Base-by-base conservation (phyloP, 2,888 invertebrate species). In the Hyles lineata region DNA sequence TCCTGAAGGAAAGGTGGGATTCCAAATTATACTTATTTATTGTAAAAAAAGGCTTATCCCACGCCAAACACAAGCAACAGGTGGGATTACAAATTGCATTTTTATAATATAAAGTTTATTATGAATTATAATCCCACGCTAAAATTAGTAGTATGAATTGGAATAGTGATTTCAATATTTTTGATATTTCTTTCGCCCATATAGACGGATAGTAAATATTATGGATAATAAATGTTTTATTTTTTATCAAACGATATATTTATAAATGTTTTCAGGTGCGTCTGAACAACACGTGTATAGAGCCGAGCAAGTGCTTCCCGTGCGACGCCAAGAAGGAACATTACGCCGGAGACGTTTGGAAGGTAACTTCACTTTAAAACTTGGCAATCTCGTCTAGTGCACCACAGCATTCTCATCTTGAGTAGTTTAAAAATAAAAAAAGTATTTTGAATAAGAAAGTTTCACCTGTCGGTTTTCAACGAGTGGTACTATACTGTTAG, bases 281-380 rank as follows among this genome's bases (percentile, higher is more conserved):
- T 77, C 95, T 96, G 73, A 96, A 97, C 83, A 96, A 96, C 75
- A 96, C 96, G 7, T 98, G 98, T 83, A 96, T 98, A 0, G 93
- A 95, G 15, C 95, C 96, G 55, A 90, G 91, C 62, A 94, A 96
- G 79, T 97, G 97, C 87, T 95, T 96, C 81, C 96, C 96, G 0
- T 98, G 98, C 82, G 98, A 98, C 81, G 96, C 96, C 5, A 88
- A 92, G 3, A 96, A 96, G 70, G 96, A 96, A 35, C 97, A 97
- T 83, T 95, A 95, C 76, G 95, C 96, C 0, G 97, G 97, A 0
- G 97, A 97, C 76, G 89, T 91, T 59, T 97, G 97, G 97, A 92
- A 95, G 81, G 94, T 94, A 72, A 55, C 5, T 15, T 67, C 6
- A 15, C 1, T 50, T 23, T 23, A 6, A 11, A 1, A 19, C 25